Percentiles rank a stretch among this genome's conserved stretches.
Conservation (phyloP, 2,113 vertebrate species). For the Saimiri boliviensis region DNA sequence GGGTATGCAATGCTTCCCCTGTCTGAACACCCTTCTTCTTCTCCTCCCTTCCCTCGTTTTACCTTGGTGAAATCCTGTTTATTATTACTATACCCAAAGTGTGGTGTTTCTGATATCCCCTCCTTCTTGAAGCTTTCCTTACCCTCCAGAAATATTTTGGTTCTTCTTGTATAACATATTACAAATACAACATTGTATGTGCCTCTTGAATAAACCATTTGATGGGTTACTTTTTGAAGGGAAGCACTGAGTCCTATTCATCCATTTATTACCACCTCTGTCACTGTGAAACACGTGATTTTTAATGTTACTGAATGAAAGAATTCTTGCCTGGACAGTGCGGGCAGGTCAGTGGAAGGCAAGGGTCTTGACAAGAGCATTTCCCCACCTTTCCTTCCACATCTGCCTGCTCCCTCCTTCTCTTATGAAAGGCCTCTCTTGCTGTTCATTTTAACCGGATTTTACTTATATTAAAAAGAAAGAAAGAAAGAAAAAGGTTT, state of each 20-base stretch:
- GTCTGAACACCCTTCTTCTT: not conserved
- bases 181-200: not conserved
- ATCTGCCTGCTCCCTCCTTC: not conserved
- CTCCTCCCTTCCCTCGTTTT: not conserved
- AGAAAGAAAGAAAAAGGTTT: not conserved
- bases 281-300: not conserved
- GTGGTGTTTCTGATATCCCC: not conserved
- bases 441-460: not conserved
- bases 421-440: not conserved
- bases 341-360: not conserved
- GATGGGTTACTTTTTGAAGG: not conserved
- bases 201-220: not conserved
- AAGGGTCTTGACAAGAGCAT: no score
- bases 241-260: not conserved
- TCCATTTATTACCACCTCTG: not conserved
- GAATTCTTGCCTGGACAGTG: not conserved
- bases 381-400: accelerated
- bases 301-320: not conserved
- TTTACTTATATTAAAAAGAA: not conserved
- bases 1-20: not conserved
- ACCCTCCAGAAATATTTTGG: not conserved
- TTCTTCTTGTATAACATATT: not conserved
- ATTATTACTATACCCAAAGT: not conserved
- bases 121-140: not conserved
- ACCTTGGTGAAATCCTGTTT: not conserved